phyloP scores from a whole-genome alignment of 2,888 invertebrate species.

The Argyresthia albistria region DNA sequence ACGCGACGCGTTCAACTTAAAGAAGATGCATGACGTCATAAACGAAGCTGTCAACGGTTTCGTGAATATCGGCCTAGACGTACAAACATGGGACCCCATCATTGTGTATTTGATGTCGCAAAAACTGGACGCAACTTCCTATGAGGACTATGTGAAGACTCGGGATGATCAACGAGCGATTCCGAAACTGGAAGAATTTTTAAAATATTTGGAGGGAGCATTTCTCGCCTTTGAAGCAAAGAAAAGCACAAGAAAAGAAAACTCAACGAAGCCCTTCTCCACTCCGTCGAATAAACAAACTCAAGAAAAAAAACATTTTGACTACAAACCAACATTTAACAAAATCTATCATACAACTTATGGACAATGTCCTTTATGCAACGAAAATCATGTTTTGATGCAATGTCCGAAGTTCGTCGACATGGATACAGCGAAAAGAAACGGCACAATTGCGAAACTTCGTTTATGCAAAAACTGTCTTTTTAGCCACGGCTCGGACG shows the following conservation, averaged over 20 bases:
- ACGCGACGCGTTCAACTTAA: background rate
- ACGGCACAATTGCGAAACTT: constrained; percentile 8
- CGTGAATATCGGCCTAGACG: constrained; percentile 10
- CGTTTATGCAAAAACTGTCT: constrained; percentile 13
- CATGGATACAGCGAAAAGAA: background rate
- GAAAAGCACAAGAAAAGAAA: constrained; percentile 1
- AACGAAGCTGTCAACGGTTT: constrained; percentile 4
- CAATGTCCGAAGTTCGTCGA: constrained; percentile 10
- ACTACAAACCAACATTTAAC: background rate
- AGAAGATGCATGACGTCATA: constrained; percentile 4
- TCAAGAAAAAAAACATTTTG: background rate
- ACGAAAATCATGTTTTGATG: constrained; percentile 9
- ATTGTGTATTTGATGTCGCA: constrained; percentile 12
- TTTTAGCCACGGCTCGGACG: constrained; percentile 8
- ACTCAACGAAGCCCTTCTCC: background rate
- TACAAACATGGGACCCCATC: constrained; percentile 11
- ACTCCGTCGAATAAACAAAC: background rate
- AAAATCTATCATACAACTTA: constrained; percentile 2
- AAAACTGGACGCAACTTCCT: constrained; percentile 13
- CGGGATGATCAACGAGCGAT: constrained; percentile 6
- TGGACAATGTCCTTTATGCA: constrained; percentile 10
- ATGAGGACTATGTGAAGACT: constrained; percentile 12
- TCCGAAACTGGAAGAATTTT: constrained; percentile 8
- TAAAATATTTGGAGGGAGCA: constrained; percentile 11
- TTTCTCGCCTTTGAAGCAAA: constrained; percentile 14